Evolutionary conservation across 1,140 invertebrate species (phyloP).

Genomic region (Aleiodes sp.): DNA sequence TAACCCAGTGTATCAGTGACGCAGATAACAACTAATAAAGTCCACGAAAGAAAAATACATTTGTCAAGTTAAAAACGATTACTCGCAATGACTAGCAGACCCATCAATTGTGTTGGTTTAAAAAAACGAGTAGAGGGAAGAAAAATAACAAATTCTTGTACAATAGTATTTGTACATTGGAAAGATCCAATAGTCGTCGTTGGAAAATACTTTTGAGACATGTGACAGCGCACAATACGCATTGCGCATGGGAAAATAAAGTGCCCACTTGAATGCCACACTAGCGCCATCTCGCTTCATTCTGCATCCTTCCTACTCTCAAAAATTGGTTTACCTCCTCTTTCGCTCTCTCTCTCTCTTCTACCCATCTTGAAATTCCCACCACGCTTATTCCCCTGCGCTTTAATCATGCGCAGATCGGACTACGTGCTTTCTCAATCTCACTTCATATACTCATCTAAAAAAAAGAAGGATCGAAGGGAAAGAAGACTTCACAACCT

Average conservation of each 20-base stretch:
- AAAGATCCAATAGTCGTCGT: no score
- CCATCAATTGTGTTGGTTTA: no score
- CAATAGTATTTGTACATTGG: no score
- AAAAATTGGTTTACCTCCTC: not conserved
- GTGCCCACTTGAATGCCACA: slow-evolving; percentile 20
- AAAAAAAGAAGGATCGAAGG: not conserved
- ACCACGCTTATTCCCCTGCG: not conserved
- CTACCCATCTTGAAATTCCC: not conserved
- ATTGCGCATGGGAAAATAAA: slow-evolving; percentile 17
- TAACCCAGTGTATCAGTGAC: not conserved
- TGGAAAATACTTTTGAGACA: slow-evolving; percentile 13
- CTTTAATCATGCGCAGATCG: not conserved
- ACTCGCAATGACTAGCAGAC: no score
- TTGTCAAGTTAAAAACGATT: not conserved
- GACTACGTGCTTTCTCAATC: no score
- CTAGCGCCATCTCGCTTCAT: slow-evolving; percentile 24
- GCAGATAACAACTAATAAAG: not conserved
- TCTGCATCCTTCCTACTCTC: not conserved
- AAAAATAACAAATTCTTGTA: no score
- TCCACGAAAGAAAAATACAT: not conserved
- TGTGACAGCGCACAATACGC: slow-evolving; percentile 33
- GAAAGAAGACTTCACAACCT: no score
- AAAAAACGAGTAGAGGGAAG: not conserved
- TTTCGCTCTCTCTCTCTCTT: not conserved
- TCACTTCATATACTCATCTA: not conserved